Conservation (phyloP, 2,797 vertebrate species). For the Lepilemur ruficaudatus region DNA sequence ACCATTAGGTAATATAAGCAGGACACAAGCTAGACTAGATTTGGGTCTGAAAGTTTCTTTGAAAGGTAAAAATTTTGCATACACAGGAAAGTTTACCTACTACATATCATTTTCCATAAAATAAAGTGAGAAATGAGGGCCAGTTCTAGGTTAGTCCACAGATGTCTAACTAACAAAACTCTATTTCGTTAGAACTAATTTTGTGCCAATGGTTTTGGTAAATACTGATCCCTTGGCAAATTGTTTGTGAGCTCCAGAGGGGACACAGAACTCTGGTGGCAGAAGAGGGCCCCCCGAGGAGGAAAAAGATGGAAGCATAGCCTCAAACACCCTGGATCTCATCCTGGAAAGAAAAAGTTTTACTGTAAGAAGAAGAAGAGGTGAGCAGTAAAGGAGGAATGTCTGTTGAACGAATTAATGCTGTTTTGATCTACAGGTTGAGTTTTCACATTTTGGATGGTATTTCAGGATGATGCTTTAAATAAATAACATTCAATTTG, state of each 20-base stretch:
- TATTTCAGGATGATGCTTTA: neutral
- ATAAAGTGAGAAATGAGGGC: neutral
- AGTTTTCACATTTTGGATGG: neutral
- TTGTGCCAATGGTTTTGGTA: neutral
- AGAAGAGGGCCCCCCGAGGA: fast-evolving
- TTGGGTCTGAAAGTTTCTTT: neutral
- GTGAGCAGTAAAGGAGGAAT: neutral
- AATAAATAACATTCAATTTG: neutral
- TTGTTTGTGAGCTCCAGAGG: neutral
- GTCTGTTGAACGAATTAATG: neutral
- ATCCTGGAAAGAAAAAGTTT: neutral
- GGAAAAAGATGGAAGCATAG: neutral
- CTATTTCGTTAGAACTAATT: neutral
- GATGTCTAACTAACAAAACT: neutral
- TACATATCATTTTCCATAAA: neutral
- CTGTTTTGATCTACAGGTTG: neutral
- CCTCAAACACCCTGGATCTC: neutral
- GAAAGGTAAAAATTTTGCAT: neutral
- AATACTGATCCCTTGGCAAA: neutral
- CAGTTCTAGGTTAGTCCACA: neutral
- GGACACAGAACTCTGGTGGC: neutral
- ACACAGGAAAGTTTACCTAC: neutral
- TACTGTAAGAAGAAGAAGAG: neutral
- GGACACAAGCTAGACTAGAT: neutral
- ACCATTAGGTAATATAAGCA: neutral